Evolutionary conservation across 2,797 vertebrate species (phyloP).

Genomic region (Melanotaenia parkinsoni): DNA sequence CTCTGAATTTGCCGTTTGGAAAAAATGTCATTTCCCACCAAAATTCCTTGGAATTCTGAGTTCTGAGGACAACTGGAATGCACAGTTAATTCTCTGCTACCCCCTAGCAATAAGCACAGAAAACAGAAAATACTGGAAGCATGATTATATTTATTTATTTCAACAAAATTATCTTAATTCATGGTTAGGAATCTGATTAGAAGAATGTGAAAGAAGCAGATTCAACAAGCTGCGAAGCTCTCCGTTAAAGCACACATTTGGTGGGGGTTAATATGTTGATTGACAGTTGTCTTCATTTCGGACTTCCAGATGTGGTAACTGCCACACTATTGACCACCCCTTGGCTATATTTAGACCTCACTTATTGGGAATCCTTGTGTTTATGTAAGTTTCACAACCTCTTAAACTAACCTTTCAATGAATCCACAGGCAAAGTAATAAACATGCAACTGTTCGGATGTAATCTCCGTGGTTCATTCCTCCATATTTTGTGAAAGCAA

Average conservation of each 20-base stretch:
- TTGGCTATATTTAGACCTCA: neutral
- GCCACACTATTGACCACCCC: neutral
- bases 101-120: neutral
- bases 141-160: neutral
- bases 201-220: constrained; percentile 7
- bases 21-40: too few species aligned
- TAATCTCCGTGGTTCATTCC: neutral
- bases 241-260: neutral
- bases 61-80: too few species aligned
- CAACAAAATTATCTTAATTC: neutral
- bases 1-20: too few species aligned
- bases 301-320: constrained; percentile 8
- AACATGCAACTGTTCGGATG: neutral
- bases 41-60: too few species aligned
- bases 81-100: neutral
- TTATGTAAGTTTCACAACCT: neutral
- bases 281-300: constrained; percentile 10
- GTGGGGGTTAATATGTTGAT: neutral
- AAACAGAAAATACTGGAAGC: neutral
- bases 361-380: neutral
- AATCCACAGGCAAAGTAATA: neutral
- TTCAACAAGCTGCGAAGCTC: constrained; percentile 22
- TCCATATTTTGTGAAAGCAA: neutral
- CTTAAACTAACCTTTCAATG: neutral
- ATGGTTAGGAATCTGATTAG: neutral